phyloP scores from a whole-genome alignment of 35 echinoderm and acorn worm genomes.

The Diadema setosum region DNA sequence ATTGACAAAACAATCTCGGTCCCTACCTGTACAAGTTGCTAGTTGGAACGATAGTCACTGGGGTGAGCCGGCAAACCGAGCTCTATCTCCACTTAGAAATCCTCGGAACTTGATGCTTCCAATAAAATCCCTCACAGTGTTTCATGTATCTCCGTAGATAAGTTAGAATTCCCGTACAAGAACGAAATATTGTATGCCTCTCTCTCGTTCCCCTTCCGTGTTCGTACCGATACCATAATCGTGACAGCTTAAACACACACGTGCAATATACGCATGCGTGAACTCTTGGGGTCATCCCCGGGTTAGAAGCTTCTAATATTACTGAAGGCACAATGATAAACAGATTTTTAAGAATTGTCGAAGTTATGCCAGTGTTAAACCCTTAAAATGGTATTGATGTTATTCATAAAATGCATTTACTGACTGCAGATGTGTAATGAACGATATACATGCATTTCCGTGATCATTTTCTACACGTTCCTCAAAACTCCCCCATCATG shows the following conservation, averaged over 20 bases:
- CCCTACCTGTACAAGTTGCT: background rate
- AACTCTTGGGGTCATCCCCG: background rate
- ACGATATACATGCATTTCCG: no score
- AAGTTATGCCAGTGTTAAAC: no score
- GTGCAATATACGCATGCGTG: background rate
- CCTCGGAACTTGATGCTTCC: background rate
- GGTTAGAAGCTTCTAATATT: background rate
- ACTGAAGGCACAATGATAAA: no score
- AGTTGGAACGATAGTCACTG: background rate
- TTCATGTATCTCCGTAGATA: background rate
- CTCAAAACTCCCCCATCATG: no score
- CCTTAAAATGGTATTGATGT: no score
- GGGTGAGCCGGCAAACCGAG: background rate
- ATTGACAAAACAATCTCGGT: background rate
- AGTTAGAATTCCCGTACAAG: background rate
- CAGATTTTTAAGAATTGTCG: no score
- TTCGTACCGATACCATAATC: background rate
- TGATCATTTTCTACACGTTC: no score
- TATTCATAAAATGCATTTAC: no score
- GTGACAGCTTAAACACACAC: background rate
- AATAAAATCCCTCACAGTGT: background rate
- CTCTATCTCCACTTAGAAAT: background rate
- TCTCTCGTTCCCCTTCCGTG: background rate
- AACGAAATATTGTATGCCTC: background rate
- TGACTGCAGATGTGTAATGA: no score